phyloP scores from a whole-genome alignment of 2,797 vertebrate species.

The Perodicticus potto region DNA sequence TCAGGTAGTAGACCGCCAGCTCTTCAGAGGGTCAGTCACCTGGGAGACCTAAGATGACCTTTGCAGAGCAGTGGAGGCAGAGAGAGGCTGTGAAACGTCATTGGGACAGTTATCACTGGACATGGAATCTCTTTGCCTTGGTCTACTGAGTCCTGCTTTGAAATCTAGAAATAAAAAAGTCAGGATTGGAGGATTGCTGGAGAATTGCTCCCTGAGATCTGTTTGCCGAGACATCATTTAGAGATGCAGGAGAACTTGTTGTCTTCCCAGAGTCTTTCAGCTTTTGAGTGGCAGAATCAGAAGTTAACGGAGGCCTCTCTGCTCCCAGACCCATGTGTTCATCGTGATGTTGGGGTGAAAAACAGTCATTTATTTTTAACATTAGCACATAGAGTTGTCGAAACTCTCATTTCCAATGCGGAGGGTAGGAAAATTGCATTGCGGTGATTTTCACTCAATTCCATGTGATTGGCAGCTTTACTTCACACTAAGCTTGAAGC shows the following conservation, averaged over 20 bases:
- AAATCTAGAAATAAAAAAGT: constrained; percentile 14
- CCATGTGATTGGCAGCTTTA: constrained; percentile 14
- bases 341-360: not conserved
- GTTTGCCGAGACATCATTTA: not conserved
- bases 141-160: constrained; percentile 8
- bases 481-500: not conserved
- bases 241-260: not conserved
- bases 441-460: constrained; percentile 23
- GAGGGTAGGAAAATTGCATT: not conserved
- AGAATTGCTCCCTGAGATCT: not conserved
- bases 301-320: not conserved
- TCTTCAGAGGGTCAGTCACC: not conserved
- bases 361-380: constrained; percentile 6
- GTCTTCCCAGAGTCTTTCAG: not conserved
- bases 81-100: not conserved
- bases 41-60: not conserved
- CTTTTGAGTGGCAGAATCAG: not conserved
- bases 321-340: not conserved
- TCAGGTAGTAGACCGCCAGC: not conserved
- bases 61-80: not conserved
- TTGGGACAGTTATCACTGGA: not conserved
- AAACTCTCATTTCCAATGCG: not conserved
- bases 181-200: not conserved
- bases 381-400: not conserved
- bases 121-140: not conserved